Conservation (phyloP, 2,888 invertebrate species). For the Lasioglossum villosulum region DNA sequence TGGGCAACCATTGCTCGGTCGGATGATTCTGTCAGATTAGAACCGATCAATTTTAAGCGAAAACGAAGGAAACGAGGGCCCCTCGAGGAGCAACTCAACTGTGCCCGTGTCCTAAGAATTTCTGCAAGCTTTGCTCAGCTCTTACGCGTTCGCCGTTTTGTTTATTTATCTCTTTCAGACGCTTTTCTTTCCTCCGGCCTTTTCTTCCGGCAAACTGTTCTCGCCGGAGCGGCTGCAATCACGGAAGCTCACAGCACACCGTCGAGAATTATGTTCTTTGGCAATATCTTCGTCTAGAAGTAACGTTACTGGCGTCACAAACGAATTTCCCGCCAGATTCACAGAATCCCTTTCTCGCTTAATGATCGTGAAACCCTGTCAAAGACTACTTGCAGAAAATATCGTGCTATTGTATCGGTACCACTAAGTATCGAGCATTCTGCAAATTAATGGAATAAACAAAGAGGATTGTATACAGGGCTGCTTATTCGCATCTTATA, state of each 20-base stretch:
- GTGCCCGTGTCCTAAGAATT: constrained; percentile 41
- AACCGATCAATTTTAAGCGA: constrained; percentile 47
- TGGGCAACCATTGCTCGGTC: not conserved
- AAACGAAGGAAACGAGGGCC: constrained; percentile 35
- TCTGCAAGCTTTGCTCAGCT: constrained; percentile 52
- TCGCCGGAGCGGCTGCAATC: constrained; percentile 19
- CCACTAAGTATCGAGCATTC: too few relatives aligned
- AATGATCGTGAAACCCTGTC: constrained; percentile 11
- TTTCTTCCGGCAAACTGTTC: constrained; percentile 26
- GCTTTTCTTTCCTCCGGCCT: constrained; percentile 18
- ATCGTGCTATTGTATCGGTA: not conserved
- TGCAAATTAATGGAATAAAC: not conserved
- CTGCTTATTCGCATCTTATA: not conserved
- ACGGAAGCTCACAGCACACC: constrained; percentile 1
- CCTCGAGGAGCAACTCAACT: constrained; percentile 32
- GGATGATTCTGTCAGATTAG: constrained; percentile 25
- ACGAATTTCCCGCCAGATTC: constrained; percentile 2
- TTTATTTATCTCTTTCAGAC: constrained; percentile 55
- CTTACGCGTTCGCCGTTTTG: constrained; percentile 46
- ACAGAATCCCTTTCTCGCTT: not conserved
- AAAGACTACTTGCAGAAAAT: not conserved
- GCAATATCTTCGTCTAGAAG: constrained; percentile 21
- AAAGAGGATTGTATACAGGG: not conserved
- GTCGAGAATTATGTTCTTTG: constrained; percentile 38
- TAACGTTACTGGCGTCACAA: not conserved